Base-by-base conservation (phyloP, 2,113 vertebrate genomes). In the Bagarius yarrelli region DNA sequence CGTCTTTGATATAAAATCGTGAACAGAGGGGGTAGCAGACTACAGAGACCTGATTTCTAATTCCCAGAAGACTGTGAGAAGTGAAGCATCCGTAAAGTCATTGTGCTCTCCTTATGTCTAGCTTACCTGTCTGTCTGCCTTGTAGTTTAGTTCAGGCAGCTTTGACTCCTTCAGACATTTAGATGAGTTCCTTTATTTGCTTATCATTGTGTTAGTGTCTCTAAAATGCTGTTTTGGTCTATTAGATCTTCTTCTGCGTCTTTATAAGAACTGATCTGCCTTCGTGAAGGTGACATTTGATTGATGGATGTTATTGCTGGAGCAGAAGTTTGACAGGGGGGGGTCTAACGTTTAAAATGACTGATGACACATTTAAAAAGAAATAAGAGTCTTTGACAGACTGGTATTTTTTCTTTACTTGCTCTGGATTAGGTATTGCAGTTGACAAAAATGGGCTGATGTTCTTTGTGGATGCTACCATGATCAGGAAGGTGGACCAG, bases 401-500 rank as follows among this genome's bases (percentile, higher is more conserved):
- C 63, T 11, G 25, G 50, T 59, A n/a, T 80, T 64, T 70, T 53
- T 73, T 11, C 61, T 53, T 85, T 63, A 57, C 47, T 69, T 27
- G 69, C 78, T 80, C 81, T 87, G 84, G 89, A 82, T 81, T 89
- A 99, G 98, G 98, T 81, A 98, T 99, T 50, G 97, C 97, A 8
- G 96, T 99, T 79, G 97, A 99, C 93, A 98, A 98, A 89, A 97
- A 98, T 1, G 98, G 98, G 5, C 92, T 99, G 81, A 98, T 98
- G 95, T 99, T 98, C 91, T 99, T 99, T 83, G 98, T 99, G 79
- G 98, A 99, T 13, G 98, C 97, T 88, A 99, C 97, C 85, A 98
- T 98, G 97, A 98, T 99, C 88, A 95, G 98, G 64, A 99, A 99
- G 90, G 98, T 99, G 47, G 97, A 99, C 93, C 98, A 98, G 91